Percentiles rank a stretch among this genome's conserved stretches.
Conservation (phyloP, 2,888 invertebrate species). For the Plutella xylostella region DNA sequence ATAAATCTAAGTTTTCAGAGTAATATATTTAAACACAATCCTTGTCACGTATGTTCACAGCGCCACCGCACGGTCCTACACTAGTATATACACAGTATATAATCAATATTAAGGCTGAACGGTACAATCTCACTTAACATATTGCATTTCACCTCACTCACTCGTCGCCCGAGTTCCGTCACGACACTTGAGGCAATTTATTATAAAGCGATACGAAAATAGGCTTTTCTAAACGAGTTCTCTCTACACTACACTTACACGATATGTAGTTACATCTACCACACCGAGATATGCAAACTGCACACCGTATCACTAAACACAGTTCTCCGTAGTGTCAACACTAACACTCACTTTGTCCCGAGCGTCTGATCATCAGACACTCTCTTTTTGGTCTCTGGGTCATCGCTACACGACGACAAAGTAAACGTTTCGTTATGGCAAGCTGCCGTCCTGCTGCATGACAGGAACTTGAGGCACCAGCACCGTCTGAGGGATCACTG, state of each 20-base stretch:
- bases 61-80: conserved; percentile 30
- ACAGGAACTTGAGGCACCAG: conserved; percentile 20
- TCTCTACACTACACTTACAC: neutral
- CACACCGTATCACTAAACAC: too few relatives aligned
- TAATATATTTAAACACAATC: conserved; percentile 37
- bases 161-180: conserved; percentile 13
- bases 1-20: conserved; percentile 25
- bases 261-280: neutral
- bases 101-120: conserved; percentile 60
- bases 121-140: conserved; percentile 34
- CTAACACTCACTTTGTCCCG: too few relatives aligned
- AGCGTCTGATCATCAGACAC: neutral
- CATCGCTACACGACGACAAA: conserved; percentile 42
- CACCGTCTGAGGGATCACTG: conserved; percentile 78
- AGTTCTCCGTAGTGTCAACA: too few relatives aligned
- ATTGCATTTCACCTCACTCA: conserved; percentile 27
- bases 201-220: conserved; percentile 9
- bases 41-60: conserved; percentile 46
- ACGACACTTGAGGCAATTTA: conserved; percentile 7
- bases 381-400: neutral
- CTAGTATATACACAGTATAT: conserved; percentile 57
- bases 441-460: conserved; percentile 8
- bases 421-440: conserved; percentile 52
- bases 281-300: too few relatives aligned
- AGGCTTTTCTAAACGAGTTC: conserved; percentile 16